Base-by-base conservation (phyloP, 2,113 vertebrate genomes). In the Labeo catla region DNA sequence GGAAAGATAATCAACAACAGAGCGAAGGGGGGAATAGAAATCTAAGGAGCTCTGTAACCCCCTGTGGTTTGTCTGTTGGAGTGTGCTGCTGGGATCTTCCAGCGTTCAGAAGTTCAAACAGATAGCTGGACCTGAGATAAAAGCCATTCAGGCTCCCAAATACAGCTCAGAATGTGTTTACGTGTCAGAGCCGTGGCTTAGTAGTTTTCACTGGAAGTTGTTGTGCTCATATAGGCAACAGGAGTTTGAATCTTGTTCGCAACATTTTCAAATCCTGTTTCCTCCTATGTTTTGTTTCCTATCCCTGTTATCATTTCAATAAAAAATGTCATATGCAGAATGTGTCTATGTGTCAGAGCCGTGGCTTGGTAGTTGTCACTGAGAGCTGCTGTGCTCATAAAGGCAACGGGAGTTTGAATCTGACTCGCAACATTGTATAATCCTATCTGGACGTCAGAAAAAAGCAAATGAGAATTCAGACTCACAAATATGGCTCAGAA, bases 1-100 rank as follows among this genome's bases (percentile, higher is more conserved):
- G 19, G 66, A 68, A 79, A 81, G 70, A 90, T 86, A 50, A 81
- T 83, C n/a, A 86, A 86, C 34, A 74, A 87, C 57, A 89, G 28
- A 84, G 81, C 57, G n/a, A 43, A 66, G 59, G 52, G 7, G 19
- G 63, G 66, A 86, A 16, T 9, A 19, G 47, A 83, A 70, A 83
- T 50, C 66, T 57, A 81, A 68, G 77, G 34, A 12, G 52, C 47
- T 39, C 45, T 78, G 39, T 76, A 50, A 50, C 73, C 73, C 72
- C 73, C 73, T 49, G 73, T 76, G 73, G 73, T 76, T 76, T 76
- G 45, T 49, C 73, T 49, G 73, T 76, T 50, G 73, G 73, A 76
- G 73, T 76, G 12, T 28, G 73, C 73, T 50, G n/a, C 21, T 50
- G 73, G 6, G 45, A 28, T 50, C 43, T 23, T 76, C n/a, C 45